Evolutionary conservation across 2,113 vertebrate species (phyloP).

Genomic region (Aldabrachelys gigantea): DNA sequence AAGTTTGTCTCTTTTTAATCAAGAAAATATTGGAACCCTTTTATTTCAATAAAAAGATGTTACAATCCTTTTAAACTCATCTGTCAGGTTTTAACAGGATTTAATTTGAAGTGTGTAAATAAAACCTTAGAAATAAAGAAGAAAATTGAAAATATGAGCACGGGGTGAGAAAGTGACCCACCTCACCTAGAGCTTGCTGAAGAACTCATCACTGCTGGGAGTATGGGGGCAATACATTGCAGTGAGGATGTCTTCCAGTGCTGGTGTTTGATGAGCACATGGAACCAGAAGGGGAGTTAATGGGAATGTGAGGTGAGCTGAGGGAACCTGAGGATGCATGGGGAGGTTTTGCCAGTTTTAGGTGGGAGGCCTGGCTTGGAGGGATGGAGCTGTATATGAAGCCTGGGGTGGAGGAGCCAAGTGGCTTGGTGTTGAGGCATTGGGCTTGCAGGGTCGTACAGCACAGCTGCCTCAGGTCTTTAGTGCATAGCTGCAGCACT

Average conservation of each 20-base stretch:
- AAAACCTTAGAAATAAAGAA: neutral
- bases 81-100: neutral
- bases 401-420: neutral
- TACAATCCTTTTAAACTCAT: neutral
- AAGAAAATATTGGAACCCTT: neutral
- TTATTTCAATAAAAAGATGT: neutral
- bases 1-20: neutral
- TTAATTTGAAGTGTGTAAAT: neutral
- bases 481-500: neutral
- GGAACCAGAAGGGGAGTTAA: neutral
- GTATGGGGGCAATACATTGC: neutral
- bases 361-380: neutral
- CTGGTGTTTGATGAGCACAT: neutral
- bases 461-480: neutral
- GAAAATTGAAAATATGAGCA: neutral
- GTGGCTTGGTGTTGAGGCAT: neutral
- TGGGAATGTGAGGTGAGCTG: neutral
- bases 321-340: neutral
- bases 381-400: neutral
- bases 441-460: neutral
- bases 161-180: slow-evolving; percentile 1
- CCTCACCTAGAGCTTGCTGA: neutral
- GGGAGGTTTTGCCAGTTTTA: neutral
- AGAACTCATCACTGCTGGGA: neutral
- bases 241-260: neutral